A percentile compares a stretch with the other conserved stretches of the same genome.
These are phyloP conservation scores for Mya arenaria DNA, from an alignment of 1,140 invertebrate species.

Conservation along the genomic window DNA sequence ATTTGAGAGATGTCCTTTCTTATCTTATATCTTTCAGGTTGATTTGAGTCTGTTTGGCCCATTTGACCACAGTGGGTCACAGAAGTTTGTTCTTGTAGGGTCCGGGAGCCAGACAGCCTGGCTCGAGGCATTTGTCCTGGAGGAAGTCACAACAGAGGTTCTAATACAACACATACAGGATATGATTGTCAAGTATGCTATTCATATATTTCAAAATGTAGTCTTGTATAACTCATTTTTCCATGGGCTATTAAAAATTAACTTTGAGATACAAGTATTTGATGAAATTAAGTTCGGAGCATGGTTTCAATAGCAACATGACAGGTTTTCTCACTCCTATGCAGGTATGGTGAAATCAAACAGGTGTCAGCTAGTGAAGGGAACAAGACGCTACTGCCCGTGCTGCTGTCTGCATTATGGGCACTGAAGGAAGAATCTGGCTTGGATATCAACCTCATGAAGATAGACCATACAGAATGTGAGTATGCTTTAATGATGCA, in stretches of 20 bases:
- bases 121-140: slow-evolving; percentile 32
- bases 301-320: too few species aligned
- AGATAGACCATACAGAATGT: background rate
- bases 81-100: background rate
- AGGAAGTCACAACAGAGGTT: background rate
- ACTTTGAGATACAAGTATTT: too few species aligned
- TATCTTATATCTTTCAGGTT: slow-evolving; percentile 18
- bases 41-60: slow-evolving; percentile 34
- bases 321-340: background rate
- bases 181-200: too few species aligned
- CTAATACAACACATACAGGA: too few species aligned
- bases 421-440: slow-evolving; percentile 13
- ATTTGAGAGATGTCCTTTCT: background rate
- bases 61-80: background rate
- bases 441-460: background rate
- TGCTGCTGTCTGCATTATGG: background rate
- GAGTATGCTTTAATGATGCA: background rate
- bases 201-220: too few species aligned
- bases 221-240: too few species aligned
- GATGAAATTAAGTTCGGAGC: too few species aligned
- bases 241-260: too few species aligned
- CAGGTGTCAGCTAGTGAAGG: background rate
- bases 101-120: background rate
- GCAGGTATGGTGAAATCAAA: slow-evolving; percentile 7
- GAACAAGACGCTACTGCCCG: background rate